A percentile compares a stretch with the other conserved stretches of the same genome.
Evolutionary conservation across 2,797 vertebrate species (phyloP).

Genomic region (Notamacropus eugenii): DNA sequence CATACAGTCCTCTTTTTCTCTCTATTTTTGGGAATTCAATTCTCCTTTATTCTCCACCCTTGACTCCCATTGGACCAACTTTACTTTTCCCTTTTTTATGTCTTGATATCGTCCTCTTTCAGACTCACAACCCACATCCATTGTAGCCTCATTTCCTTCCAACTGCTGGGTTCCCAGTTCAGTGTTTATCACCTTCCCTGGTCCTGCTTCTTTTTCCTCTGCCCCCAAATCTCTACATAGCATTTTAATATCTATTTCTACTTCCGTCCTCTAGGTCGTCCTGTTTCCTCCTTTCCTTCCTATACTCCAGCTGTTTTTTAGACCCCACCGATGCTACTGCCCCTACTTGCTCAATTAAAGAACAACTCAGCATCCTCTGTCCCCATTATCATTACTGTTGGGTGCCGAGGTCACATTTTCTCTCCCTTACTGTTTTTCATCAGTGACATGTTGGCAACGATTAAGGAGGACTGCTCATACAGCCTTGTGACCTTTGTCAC

Average conservation of each 20-base stretch:
- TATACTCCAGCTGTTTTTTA: background rate
- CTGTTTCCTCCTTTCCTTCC: background rate
- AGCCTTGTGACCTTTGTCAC: slow-evolving; percentile 3
- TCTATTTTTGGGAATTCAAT: background rate
- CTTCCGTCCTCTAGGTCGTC: background rate
- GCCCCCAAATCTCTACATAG: background rate
- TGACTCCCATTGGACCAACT: background rate
- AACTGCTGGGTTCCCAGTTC: background rate
- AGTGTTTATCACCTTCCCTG: background rate
- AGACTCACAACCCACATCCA: background rate
- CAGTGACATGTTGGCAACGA: background rate
- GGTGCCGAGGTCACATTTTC: background rate
- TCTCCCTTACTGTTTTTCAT: background rate
- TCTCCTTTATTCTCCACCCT: too few relatives aligned
- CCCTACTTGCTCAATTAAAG: background rate
- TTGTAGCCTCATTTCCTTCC: background rate
- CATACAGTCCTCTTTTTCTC: background rate
- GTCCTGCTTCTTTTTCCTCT: background rate
- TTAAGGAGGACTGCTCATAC: background rate
- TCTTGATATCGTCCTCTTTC: background rate
- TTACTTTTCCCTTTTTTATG: background rate
- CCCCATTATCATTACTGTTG: background rate
- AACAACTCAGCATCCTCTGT: background rate
- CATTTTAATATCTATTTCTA: background rate
- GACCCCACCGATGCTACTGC: background rate